A percentile compares a stretch with the other conserved stretches of the same genome.
phyloP scores from a whole-genome alignment of 2,888 invertebrate species.

The Metalampra italica region DNA sequence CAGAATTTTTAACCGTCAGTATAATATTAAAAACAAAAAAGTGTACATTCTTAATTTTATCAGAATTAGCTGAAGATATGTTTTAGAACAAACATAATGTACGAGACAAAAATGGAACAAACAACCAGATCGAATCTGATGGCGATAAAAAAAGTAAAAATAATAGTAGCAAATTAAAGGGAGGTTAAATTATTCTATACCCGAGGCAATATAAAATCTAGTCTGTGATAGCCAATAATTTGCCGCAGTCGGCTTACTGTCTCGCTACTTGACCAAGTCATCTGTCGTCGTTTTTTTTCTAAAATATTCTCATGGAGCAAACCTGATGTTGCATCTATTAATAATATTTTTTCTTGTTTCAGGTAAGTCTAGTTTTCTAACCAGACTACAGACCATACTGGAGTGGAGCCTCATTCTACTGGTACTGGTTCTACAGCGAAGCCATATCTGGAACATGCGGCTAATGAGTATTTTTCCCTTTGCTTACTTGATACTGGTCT shows the following conservation, averaged over 20 bases:
- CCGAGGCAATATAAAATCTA: constrained; percentile 6
- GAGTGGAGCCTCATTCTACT: neutral
- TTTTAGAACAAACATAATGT: no score
- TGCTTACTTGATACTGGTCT: neutral
- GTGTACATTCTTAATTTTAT: no score
- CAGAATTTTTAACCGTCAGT: neutral
- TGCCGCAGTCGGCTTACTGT: constrained; percentile 5
- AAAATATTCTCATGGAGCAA: neutral
- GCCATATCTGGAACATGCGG: neutral
- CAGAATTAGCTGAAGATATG: no score
- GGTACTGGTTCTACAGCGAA: neutral
- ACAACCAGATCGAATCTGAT: neutral
- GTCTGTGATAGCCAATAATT: constrained; percentile 4
- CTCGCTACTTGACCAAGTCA: constrained; percentile 4
- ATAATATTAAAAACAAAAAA: neutral
- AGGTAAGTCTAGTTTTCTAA: constrained; percentile 15
- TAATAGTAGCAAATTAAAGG: constrained; percentile 4
- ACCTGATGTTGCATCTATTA: constrained; percentile 7
- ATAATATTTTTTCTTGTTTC: constrained; percentile 12
- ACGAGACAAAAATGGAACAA: neutral
- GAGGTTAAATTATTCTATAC: constrained; percentile 1
- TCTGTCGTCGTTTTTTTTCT: constrained; percentile 1
- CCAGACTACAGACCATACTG: neutral
- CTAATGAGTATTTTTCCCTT: constrained; percentile 1
- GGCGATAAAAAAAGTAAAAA: neutral